These are phyloP conservation scores for Heteromyza rotundicornis DNA, from an alignment of 2,888 invertebrate species.

Conservation along the genomic window DNA sequence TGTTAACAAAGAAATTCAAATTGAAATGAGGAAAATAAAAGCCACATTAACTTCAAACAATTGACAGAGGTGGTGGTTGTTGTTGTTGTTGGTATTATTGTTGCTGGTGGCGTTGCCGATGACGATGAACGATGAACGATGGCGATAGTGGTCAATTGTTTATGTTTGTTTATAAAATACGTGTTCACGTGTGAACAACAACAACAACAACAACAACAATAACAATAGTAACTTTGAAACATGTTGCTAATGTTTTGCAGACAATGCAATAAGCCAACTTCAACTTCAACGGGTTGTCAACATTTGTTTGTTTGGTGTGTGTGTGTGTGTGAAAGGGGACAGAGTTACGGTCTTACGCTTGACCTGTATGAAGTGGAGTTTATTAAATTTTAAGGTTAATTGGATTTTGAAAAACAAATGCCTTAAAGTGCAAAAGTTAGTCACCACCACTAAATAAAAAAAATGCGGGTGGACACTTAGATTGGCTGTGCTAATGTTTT, in stretches of 20 bases:
- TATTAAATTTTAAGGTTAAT: no score
- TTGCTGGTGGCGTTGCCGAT: neutral
- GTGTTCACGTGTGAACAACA: neutral
- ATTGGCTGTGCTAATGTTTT: no score
- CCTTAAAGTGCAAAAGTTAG: no score
- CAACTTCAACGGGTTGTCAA: neutral
- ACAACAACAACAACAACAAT: slow-evolving; percentile 16
- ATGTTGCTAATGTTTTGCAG: neutral
- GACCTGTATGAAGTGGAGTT: no score
- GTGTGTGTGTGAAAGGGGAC: no score
- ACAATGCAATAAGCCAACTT: no score
- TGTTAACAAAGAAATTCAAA: neutral
- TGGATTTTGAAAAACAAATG: no score
- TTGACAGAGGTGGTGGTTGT: neutral
- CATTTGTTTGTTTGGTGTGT: no score
- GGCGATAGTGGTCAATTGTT: slow-evolving; percentile 4
- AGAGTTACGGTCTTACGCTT: no score
- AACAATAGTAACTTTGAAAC: slow-evolving; percentile 23
- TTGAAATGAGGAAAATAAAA: neutral
- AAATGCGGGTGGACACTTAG: no score
- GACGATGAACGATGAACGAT: neutral
- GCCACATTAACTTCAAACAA: neutral
- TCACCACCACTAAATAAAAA: no score
- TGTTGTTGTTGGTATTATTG: neutral
- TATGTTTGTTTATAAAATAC: neutral